Evolutionary conservation across 2,888 invertebrate genomes (phyloP).

Genomic region (Drosophila flavopinicola): DNA sequence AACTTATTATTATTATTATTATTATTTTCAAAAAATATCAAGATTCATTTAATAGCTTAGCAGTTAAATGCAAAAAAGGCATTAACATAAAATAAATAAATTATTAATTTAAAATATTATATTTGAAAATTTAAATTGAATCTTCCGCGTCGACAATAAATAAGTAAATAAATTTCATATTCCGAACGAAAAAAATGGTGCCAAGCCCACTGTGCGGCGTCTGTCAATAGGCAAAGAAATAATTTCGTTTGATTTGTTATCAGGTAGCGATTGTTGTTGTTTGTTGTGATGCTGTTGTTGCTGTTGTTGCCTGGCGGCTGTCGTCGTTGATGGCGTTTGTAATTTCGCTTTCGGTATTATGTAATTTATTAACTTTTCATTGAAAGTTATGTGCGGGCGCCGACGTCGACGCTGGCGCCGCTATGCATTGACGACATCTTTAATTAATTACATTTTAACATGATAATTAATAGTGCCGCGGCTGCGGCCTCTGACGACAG

Average conservation of each 20-base stretch:
- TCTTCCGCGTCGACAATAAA: too few species aligned
- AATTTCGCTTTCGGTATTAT: conserved; percentile 76
- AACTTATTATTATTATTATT: too few species aligned
- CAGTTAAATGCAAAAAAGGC: too few species aligned
- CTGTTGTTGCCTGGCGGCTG: conserved; percentile 35
- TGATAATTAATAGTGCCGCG: conserved; percentile 74
- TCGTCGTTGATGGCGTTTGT: conserved; percentile 73
- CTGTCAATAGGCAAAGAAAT: conserved; percentile 45
- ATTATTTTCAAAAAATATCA: too few species aligned
- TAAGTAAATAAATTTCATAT: too few species aligned
- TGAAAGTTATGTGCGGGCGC: conserved; percentile 75
- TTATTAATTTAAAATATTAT: too few species aligned
- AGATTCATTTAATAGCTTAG: too few species aligned
- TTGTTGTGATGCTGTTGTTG: conserved; percentile 16
- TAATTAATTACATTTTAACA: conserved; percentile 79
- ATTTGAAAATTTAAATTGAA: too few species aligned
- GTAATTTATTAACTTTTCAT: conserved; percentile 79
- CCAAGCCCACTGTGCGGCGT: conserved; percentile 33
- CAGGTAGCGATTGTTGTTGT: conserved; percentile 49
- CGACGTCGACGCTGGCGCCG: conserved; percentile 35
- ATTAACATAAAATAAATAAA: too few species aligned
- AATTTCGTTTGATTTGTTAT: conserved; percentile 73
- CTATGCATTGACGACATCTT: conserved; percentile 68
- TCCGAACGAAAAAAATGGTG: not conserved
- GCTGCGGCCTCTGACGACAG: conserved; percentile 47